Evolutionary conservation across 2,113 vertebrate species (phyloP).

Genomic region (Mesocricetus auratus): DNA sequence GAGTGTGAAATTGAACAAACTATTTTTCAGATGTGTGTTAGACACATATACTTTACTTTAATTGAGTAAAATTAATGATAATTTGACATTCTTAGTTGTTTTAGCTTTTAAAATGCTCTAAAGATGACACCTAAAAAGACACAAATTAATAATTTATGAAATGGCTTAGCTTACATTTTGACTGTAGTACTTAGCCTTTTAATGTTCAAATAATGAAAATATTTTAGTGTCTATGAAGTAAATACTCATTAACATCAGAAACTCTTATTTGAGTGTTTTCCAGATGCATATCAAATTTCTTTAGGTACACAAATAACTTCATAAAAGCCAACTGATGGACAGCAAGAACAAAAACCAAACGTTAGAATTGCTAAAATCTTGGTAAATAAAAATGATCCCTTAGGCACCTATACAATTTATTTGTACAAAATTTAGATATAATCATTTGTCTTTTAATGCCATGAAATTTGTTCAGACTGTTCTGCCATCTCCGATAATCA

Average conservation of each 20-base stretch:
- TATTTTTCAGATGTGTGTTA: constrained; percentile 14
- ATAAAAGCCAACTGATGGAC: constrained; percentile 6
- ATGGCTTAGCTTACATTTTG: constrained; percentile 20
- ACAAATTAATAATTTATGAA: constrained; percentile 50
- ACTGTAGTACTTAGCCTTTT: background rate
- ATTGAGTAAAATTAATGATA: constrained; percentile 46
- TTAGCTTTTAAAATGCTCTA: constrained; percentile 45
- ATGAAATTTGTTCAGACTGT: background rate
- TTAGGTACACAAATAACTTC: background rate
- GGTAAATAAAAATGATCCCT: constrained; percentile 28
- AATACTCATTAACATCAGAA: constrained; percentile 44
- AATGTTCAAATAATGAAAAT: background rate
- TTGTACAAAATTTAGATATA: background rate
- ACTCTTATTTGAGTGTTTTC: background rate
- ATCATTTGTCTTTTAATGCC: constrained; percentile 1
- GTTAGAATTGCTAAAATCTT: constrained; percentile 36
- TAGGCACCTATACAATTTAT: constrained; percentile 4
- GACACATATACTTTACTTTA: constrained; percentile 20
- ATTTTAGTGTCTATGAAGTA: background rate
- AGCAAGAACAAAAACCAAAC: constrained; percentile 17
- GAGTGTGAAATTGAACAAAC: constrained; percentile 23
- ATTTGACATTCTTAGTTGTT: background rate
- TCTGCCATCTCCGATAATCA: background rate
- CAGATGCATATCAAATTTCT: constrained; percentile 8
- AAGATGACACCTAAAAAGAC: background rate